These are phyloP conservation scores for Idaea aversata DNA, from an alignment of 2,888 invertebrate species.

Conservation along the genomic window DNA sequence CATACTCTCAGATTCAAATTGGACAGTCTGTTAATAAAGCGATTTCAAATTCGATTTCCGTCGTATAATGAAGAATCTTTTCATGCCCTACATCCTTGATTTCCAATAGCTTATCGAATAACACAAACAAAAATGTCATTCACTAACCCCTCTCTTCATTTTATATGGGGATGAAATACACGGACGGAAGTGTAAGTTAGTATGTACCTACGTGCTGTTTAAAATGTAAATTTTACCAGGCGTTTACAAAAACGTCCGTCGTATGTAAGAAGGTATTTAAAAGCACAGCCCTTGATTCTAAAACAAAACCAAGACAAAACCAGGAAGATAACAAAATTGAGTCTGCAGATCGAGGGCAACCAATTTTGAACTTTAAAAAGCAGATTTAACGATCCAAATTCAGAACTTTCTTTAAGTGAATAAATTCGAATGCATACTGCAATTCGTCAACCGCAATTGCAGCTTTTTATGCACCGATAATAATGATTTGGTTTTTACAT, in stretches of 20 bases:
- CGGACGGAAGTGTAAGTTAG: neutral
- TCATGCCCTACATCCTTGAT: neutral
- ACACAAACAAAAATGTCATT: neutral
- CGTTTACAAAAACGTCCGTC: neutral
- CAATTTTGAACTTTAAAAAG: neutral
- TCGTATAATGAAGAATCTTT: neutral
- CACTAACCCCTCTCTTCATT: neutral
- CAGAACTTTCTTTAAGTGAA: neutral
- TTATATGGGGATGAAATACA: neutral
- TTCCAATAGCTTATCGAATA: neutral
- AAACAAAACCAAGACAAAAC: neutral
- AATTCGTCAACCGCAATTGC: slow-evolving; percentile 16
- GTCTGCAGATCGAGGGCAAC: neutral
- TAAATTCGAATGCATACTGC: slow-evolving; percentile 8
- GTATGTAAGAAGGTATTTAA: neutral
- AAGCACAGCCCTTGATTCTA: neutral
- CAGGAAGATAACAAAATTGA: neutral
- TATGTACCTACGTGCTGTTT: neutral
- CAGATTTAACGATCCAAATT: neutral
- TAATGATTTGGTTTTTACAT: slow-evolving; percentile 44
- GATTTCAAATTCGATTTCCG: no score
- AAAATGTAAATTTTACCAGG: neutral
- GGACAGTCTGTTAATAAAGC: no score
- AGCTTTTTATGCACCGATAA: slow-evolving; percentile 22
- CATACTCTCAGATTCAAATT: no score